Evolutionary conservation across 2,113 vertebrate genomes (phyloP).

Genomic region (Ginglymostoma cirratum): DNA sequence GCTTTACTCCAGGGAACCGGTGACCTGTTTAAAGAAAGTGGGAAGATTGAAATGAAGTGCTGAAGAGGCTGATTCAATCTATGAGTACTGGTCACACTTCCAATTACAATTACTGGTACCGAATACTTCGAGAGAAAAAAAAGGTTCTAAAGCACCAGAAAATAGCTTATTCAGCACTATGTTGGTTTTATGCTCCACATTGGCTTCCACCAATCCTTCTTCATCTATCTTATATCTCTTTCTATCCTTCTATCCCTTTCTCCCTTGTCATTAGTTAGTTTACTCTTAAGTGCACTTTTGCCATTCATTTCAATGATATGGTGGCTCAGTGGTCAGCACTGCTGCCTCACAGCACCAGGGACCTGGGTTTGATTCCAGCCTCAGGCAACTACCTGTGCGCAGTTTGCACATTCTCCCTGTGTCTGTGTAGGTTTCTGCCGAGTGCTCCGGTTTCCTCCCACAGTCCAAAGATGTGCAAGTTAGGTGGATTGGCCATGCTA

Average conservation of each 20-base stretch:
- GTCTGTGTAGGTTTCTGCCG: too few species aligned
- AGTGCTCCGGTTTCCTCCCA: too few species aligned
- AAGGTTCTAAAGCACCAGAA: not conserved
- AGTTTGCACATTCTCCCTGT: too few species aligned
- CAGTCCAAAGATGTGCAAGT: too few species aligned
- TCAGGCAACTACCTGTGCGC: too few species aligned
- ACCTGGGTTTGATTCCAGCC: too few species aligned
- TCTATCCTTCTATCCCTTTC: not conserved
- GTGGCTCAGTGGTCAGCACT: too few species aligned
- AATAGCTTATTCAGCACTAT: too few species aligned
- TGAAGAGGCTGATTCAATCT: not conserved
- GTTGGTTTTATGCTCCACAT: not conserved
- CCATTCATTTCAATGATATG: not conserved
- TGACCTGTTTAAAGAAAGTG: slow-evolving; percentile 48
- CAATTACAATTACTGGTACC: not conserved
- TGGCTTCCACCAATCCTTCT: not conserved
- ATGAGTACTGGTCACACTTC: not conserved
- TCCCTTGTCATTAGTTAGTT: not conserved
- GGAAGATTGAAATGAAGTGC: not conserved
- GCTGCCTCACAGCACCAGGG: too few species aligned
- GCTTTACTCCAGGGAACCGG: slow-evolving; percentile 54
- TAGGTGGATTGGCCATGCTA: too few species aligned
- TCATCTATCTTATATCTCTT: not conserved
- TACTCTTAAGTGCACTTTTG: too few species aligned
- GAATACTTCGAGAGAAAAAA: not conserved